These are phyloP conservation scores for Norana najaformis DNA, from an alignment of 2,888 invertebrate genomes.

Conservation along the genomic window DNA sequence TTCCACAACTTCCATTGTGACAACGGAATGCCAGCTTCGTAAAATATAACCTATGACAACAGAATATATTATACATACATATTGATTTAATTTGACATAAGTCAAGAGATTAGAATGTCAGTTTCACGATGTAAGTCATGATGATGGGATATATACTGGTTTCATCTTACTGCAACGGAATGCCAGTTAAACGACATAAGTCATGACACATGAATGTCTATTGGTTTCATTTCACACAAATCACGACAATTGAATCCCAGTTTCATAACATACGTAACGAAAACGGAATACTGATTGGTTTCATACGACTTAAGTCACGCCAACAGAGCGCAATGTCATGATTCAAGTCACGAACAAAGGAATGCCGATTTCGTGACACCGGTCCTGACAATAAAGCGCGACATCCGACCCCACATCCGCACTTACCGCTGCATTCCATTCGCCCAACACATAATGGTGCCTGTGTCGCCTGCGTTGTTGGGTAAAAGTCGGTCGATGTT, in stretches of 20 bases:
- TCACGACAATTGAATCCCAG: neutral
- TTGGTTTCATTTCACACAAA: neutral
- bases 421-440: neutral
- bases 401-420: neutral
- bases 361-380: neutral
- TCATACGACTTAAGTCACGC: neutral
- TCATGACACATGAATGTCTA: neutral
- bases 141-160: neutral
- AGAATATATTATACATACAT: neutral
- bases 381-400: neutral
- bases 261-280: neutral
- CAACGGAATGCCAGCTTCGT: neutral
- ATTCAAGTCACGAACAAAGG: neutral
- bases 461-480: neutral
- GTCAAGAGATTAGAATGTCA: too few species aligned
- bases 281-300: neutral
- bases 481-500: neutral
- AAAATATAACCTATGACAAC: neutral
- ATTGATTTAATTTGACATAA: neutral
- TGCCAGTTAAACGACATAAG: neutral
- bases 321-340: neutral
- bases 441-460: neutral
- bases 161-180: neutral
- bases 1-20: neutral
- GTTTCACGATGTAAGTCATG: too few species aligned